Conservation (phyloP, 2,113 vertebrate genomes). For the Gallinago undulata region DNA sequence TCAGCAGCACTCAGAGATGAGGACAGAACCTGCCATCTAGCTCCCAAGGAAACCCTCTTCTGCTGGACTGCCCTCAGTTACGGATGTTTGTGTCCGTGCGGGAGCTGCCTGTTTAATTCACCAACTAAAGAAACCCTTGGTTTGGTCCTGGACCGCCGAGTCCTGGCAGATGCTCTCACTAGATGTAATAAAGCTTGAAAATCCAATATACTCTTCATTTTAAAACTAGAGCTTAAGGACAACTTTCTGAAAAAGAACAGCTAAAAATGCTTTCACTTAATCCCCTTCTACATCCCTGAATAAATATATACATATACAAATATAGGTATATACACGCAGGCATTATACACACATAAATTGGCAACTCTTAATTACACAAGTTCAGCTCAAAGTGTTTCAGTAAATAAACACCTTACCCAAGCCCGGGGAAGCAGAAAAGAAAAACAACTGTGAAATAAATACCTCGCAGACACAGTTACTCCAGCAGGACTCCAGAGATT, state of each 20-base stretch:
- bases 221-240: background rate
- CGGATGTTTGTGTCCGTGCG: accelerated
- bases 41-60: background rate
- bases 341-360: background rate
- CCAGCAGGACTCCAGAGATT: background rate
- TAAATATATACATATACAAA: background rate
- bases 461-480: background rate
- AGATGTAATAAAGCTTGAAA: background rate
- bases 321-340: background rate
- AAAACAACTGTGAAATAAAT: constrained; percentile 22
- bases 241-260: background rate
- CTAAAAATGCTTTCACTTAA: background rate
- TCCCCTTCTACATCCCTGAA: background rate
- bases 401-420: constrained; percentile 17
- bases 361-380: background rate
- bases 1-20: background rate
- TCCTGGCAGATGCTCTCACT: background rate
- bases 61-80: background rate
- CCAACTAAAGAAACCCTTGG: background rate
- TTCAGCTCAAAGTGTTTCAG: background rate
- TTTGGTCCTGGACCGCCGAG: background rate
- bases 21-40: background rate
- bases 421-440: background rate
- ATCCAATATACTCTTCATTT: background rate
- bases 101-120: background rate